Percentiles rank a stretch among this genome's conserved stretches.
These are phyloP conservation scores for Cheiracanthium punctorium DNA, from an alignment of 2,888 invertebrate species.

Conservation along the genomic window DNA sequence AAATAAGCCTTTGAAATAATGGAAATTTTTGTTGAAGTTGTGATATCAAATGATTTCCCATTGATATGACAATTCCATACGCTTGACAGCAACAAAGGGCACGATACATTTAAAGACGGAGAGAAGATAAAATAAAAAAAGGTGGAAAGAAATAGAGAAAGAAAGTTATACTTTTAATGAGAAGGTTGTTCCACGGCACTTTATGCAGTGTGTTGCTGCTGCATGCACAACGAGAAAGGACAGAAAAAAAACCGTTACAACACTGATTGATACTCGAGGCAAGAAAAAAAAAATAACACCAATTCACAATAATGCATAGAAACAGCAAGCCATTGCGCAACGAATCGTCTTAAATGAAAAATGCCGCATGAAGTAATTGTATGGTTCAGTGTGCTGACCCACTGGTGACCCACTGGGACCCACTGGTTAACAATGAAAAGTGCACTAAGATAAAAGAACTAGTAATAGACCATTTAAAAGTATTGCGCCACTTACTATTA, in stretches of 20 bases:
- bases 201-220: slow-evolving; percentile 68
- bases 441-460: too few relatives aligned
- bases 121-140: slow-evolving; percentile 20
- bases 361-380: too few relatives aligned
- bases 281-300: slow-evolving; percentile 16
- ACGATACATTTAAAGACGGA: not conserved
- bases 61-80: not conserved
- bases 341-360: too few relatives aligned
- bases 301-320: slow-evolving; percentile 21
- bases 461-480: too few relatives aligned
- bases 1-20: too few relatives aligned
- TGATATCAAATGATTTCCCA: too few relatives aligned
- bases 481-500: too few relatives aligned
- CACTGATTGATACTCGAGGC: slow-evolving; percentile 28
- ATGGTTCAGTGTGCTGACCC: too few relatives aligned
- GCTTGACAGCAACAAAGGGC: not conserved
- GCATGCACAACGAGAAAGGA: slow-evolving; percentile 60
- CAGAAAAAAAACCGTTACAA: slow-evolving; percentile 64
- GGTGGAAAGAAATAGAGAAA: slow-evolving; percentile 25
- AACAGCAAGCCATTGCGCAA: slow-evolving; percentile 6
- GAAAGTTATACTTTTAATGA: slow-evolving; percentile 56
- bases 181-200: slow-evolving; percentile 53
- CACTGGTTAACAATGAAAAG: too few relatives aligned
- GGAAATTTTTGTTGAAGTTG: too few relatives aligned
- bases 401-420: too few relatives aligned